phyloP scores from a whole-genome alignment of 2,113 vertebrate genomes.

The Eptesicus fuscus region DNA sequence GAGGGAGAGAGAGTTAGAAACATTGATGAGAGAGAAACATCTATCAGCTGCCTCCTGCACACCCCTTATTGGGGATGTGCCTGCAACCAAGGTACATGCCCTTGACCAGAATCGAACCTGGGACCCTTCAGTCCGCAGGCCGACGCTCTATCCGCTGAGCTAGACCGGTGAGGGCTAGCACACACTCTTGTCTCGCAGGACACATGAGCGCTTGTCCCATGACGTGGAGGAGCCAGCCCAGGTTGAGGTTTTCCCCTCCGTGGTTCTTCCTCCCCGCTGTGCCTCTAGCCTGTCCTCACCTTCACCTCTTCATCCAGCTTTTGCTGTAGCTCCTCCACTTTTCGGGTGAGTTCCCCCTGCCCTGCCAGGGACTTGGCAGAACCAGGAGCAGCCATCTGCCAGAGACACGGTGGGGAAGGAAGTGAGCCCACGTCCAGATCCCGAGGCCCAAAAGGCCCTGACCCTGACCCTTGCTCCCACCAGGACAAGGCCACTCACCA shows the following conservation, averaged over 20 bases:
- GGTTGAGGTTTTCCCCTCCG: background rate
- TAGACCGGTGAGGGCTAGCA: background rate
- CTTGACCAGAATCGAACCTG: no score
- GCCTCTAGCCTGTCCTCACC: slow-evolving; percentile 70
- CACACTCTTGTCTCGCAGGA: background rate
- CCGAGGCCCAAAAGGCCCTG: background rate
- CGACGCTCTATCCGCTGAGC: no score
- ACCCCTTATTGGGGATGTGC: no score
- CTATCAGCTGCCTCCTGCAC: no score
- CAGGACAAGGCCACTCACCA: slow-evolving; percentile 74
- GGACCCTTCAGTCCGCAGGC: no score
- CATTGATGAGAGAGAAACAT: no score
- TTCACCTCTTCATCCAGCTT: slow-evolving; percentile 83
- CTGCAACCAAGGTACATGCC: no score
- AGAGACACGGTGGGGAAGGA: background rate
- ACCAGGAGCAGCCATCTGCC: slow-evolving; percentile 62
- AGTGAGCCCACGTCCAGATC: background rate
- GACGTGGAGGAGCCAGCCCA: background rate
- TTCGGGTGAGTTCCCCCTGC: slow-evolving; percentile 81
- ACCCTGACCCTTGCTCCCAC: background rate
- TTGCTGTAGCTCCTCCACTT: slow-evolving; percentile 84
- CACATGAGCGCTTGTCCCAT: background rate
- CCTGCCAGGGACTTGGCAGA: slow-evolving; percentile 38
- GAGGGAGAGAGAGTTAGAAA: no score
- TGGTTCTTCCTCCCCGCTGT: no score